Conservation (phyloP, 2,888 invertebrate species). For the Tanytarsus gracilentus region DNA sequence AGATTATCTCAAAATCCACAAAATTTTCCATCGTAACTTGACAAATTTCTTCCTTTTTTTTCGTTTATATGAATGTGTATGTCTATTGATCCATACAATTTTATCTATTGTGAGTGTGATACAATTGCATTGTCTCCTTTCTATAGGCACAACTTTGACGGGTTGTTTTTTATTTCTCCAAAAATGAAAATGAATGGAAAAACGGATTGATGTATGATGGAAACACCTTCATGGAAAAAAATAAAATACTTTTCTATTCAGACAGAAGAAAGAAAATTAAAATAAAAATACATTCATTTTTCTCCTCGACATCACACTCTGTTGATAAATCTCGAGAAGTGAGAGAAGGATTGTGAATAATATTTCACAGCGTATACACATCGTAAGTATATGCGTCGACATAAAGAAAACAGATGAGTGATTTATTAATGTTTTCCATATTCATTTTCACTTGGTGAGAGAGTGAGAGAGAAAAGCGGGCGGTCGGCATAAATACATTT, state of each 20-base stretch:
- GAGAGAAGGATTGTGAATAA: neutral
- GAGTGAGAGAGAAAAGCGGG: neutral
- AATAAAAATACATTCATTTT: too few species aligned
- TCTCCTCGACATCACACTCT: neutral
- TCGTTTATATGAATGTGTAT: neutral
- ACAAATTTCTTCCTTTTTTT: conserved; percentile 23
- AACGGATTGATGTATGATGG: neutral
- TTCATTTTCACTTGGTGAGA: conserved; percentile 8
- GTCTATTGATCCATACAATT: conserved; percentile 1
- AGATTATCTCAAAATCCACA: conserved; percentile 4
- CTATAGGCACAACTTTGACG: neutral
- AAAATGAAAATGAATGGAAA: neutral
- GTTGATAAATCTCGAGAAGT: neutral
- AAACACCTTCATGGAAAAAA: neutral
- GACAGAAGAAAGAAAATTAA: too few species aligned
- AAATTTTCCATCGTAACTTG: neutral
- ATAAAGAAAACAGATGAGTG: conserved; percentile 14
- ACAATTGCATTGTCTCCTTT: neutral
- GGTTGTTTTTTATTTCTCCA: neutral
- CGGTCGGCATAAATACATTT: too few species aligned
- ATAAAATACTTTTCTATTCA: too few species aligned
- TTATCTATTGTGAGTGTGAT: neutral
- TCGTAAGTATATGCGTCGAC: neutral
- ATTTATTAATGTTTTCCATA: conserved; percentile 23
- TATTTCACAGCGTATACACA: neutral